phyloP scores from a whole-genome alignment of 2,797 vertebrate species.

The Propithecus deckenii region DNA sequence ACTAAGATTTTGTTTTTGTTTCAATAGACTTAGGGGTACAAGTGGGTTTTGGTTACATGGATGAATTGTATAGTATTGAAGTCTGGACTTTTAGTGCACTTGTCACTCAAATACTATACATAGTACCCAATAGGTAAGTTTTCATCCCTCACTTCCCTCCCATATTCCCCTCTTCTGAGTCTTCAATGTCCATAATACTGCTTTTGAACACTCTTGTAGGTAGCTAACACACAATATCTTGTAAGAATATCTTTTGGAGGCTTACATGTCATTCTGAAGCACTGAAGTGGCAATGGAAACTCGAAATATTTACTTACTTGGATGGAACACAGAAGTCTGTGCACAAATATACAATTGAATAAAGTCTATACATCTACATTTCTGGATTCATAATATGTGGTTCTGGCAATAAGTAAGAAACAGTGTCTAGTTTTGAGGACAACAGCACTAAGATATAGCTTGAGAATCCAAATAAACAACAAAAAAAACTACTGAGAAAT shows the following conservation, averaged over 20 bases:
- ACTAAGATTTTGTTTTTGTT: neutral
- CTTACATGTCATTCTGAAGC: neutral
- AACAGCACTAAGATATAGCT: neutral
- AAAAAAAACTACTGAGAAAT: neutral
- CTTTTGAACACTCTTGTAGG: neutral
- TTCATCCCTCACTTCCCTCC: neutral
- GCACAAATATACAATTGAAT: neutral
- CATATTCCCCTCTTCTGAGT: neutral
- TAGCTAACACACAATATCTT: neutral
- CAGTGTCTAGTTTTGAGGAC: neutral
- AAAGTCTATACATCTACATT: neutral
- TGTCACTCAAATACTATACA: neutral
- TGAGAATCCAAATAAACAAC: neutral
- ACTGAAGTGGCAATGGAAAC: neutral
- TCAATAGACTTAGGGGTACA: neutral
- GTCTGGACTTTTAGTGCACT: neutral
- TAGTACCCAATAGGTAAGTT: neutral
- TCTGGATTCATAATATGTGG: neutral
- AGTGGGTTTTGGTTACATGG: neutral
- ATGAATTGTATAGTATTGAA: neutral
- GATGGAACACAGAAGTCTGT: neutral
- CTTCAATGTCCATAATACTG: neutral
- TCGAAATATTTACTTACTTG: neutral
- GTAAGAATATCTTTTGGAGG: neutral
- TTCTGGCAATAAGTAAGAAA: neutral